These are phyloP conservation scores for Caenorhabditis afra DNA, from an alignment of 2,888 invertebrate genomes.

Conservation along the genomic window DNA sequence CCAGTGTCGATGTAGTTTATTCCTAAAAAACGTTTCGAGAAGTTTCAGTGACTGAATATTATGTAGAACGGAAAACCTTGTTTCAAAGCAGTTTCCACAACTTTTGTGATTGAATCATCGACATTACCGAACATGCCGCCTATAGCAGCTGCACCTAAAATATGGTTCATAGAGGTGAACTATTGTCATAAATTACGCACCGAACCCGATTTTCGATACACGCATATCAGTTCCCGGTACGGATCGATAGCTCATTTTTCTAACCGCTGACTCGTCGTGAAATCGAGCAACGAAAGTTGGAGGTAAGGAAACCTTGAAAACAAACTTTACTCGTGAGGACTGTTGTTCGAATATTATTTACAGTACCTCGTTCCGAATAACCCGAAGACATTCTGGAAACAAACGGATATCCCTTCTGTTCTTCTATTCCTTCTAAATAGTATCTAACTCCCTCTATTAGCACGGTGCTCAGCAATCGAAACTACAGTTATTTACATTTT, in stretches of 20 bases:
- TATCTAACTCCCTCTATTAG: no score
- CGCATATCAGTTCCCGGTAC: slow-evolving; percentile 83
- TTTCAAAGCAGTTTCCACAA: slow-evolving; percentile 87
- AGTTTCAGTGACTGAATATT: no score
- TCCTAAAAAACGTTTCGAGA: slow-evolving; percentile 21
- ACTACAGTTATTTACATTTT: no score
- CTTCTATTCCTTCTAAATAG: no score
- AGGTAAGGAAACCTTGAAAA: slow-evolving; percentile 53
- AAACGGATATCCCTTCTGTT: no score
- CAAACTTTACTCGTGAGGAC: no score
- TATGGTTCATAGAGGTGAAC: background rate
- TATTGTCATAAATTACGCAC: slow-evolving; percentile 34
- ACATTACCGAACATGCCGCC: slow-evolving; percentile 77
- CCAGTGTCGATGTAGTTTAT: slow-evolving; percentile 94
- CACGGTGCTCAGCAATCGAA: no score
- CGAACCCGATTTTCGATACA: slow-evolving; percentile 73
- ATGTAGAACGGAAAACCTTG: no score
- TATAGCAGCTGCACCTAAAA: slow-evolving; percentile 72
- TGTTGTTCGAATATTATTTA: no score
- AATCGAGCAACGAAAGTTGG: slow-evolving; percentile 69
- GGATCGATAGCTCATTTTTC: slow-evolving; percentile 80
- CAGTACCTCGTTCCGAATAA: no score
- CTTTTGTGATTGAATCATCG: slow-evolving; percentile 84
- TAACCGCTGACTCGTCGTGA: slow-evolving; percentile 71
- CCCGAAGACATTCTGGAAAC: slow-evolving; percentile 54